A percentile compares a stretch with the other conserved stretches of the same genome.
Evolutionary conservation across 2,113 vertebrate genomes (phyloP).

Genomic region (Chlamydotis undulata): DNA sequence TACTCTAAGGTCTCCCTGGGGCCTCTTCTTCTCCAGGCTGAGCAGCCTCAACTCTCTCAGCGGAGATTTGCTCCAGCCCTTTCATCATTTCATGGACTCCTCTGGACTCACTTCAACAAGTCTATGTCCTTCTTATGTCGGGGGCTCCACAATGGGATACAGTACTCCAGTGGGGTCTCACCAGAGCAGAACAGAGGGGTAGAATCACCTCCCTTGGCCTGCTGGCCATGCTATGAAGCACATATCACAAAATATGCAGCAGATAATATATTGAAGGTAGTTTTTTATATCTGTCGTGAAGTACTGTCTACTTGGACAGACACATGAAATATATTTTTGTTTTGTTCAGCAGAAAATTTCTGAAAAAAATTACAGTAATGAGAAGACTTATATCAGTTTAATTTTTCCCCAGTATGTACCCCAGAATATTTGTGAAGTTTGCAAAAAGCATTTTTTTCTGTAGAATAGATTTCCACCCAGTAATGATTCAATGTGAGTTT

Average conservation of each 20-base stretch:
- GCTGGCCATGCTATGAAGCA: background rate
- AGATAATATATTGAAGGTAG: background rate
- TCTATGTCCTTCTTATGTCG: too few relatives aligned
- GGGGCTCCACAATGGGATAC: too few relatives aligned
- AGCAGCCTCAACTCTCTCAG: too few relatives aligned
- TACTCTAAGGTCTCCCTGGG: too few relatives aligned
- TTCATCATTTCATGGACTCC: too few relatives aligned
- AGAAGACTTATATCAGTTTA: background rate
- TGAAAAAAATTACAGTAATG: background rate
- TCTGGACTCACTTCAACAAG: too few relatives aligned
- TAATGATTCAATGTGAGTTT: background rate
- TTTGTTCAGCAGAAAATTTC: background rate
- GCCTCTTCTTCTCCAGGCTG: too few relatives aligned
- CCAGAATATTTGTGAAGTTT: background rate
- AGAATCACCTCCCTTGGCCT: too few relatives aligned
- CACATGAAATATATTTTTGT: background rate
- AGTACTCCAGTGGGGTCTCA: too few relatives aligned
- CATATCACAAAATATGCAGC: background rate
- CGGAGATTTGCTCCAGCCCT: too few relatives aligned
- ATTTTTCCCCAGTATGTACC: background rate
- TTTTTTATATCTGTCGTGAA: background rate
- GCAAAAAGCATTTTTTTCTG: background rate
- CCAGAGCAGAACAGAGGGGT: too few relatives aligned
- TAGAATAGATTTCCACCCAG: background rate
- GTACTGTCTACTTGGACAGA: background rate